phyloP scores from a whole-genome alignment of 2,797 vertebrate genomes.

The Enteromius treurensis region DNA sequence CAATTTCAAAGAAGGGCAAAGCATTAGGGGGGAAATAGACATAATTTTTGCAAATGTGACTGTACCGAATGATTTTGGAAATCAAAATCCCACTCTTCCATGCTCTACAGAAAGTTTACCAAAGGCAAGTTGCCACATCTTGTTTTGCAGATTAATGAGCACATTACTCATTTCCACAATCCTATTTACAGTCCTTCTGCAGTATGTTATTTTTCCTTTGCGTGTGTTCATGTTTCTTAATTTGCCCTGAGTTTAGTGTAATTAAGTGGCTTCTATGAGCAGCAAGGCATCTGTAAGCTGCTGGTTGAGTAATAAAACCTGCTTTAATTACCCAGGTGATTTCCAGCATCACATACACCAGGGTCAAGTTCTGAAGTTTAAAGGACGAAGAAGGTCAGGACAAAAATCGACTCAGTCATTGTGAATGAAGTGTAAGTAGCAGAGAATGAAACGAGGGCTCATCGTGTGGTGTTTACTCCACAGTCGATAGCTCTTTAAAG shows the following conservation, averaged over 20 bases:
- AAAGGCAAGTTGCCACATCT: constrained; percentile 13
- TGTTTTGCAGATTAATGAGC: constrained; percentile 51
- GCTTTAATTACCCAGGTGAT: constrained; percentile 9
- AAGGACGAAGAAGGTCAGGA: neutral
- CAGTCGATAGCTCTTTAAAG: constrained; percentile 76
- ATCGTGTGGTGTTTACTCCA: constrained; percentile 56
- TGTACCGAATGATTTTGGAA: neutral
- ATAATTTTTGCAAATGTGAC: neutral
- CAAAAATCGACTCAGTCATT: neutral
- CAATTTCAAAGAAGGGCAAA: neutral
- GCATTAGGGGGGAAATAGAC: neutral
- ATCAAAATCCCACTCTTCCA: neutral
- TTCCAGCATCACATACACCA: neutral
- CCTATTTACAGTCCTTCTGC: constrained; percentile 46
- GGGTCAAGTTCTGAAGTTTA: neutral
- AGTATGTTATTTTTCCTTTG: constrained; percentile 31
- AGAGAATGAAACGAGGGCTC: neutral
- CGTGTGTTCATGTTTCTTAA: constrained; percentile 38
- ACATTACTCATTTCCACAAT: constrained; percentile 44
- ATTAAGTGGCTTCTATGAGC: constrained; percentile 31
- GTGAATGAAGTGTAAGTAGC: neutral
- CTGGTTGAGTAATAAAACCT: constrained; percentile 11
- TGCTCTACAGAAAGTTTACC: neutral
- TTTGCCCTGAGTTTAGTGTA: constrained; percentile 23
- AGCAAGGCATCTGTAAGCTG: constrained; percentile 12